These are phyloP conservation scores for Chrysemys picta DNA, from an alignment of 2,113 vertebrate genomes.

Conservation along the genomic window DNA sequence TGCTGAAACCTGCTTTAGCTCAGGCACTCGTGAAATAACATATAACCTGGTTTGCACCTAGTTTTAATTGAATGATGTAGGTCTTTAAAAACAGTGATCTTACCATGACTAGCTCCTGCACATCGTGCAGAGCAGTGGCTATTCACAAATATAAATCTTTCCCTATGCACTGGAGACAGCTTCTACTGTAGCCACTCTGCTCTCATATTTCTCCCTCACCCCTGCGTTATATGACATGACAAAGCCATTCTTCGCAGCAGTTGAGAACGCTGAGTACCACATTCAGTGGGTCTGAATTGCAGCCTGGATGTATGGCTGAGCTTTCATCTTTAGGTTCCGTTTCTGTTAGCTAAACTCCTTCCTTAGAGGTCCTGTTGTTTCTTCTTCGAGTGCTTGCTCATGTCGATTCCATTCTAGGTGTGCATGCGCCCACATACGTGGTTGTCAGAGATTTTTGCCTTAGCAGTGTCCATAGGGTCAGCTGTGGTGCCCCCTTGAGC, in stretches of 20 bases:
- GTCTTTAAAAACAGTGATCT: neutral
- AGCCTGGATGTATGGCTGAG: neutral
- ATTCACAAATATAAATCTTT: neutral
- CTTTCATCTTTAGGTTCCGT: neutral
- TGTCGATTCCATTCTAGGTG: too few species aligned
- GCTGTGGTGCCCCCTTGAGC: too few species aligned
- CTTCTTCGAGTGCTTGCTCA: too few species aligned
- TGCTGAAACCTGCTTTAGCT: neutral
- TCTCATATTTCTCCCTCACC: neutral
- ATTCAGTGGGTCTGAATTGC: neutral
- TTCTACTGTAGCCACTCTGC: constrained; percentile 50
- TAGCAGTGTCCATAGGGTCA: too few species aligned
- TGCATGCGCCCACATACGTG: too few species aligned
- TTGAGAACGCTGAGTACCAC: neutral
- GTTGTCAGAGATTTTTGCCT: too few species aligned
- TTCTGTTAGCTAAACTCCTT: neutral
- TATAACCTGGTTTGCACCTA: neutral
- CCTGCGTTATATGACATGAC: neutral
- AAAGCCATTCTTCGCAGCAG: neutral
- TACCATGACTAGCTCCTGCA: neutral
- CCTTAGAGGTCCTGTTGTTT: neutral
- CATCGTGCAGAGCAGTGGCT: neutral
- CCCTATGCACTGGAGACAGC: neutral
- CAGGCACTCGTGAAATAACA: neutral
- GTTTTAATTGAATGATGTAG: neutral